These are phyloP conservation scores for Myripristis murdjan DNA, from an alignment of 2,797 vertebrate species.

Conservation along the genomic window DNA sequence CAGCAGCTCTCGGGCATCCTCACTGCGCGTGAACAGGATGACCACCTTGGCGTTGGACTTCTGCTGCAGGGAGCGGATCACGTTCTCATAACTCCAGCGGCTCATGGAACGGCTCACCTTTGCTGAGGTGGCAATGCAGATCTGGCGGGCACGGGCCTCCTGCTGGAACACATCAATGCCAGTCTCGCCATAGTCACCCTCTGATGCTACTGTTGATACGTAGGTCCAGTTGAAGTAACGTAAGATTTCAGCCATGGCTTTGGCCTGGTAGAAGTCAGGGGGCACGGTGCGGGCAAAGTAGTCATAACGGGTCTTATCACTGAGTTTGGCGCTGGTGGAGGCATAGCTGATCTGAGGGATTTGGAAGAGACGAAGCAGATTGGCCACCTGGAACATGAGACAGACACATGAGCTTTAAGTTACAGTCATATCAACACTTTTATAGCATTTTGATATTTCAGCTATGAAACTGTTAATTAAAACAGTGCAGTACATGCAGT, in stretches of 20 bases:
- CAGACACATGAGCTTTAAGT: constrained; percentile 9
- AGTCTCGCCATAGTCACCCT: constrained; percentile 97
- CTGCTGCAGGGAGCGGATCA: constrained; percentile 94
- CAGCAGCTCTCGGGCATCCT: constrained; percentile 95
- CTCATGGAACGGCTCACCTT: constrained; percentile 98
- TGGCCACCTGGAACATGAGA: constrained; percentile 91
- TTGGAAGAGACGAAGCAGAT: constrained; percentile 96
- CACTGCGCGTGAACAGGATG: constrained; percentile 95
- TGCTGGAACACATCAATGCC: constrained; percentile 98
- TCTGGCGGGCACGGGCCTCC: constrained; percentile 95
- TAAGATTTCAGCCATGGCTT: constrained; percentile 98
- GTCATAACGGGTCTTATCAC: constrained; percentile 97
- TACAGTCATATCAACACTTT: neutral
- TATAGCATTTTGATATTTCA: neutral
- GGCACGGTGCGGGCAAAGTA: constrained; percentile 98
- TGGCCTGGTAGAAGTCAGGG: constrained; percentile 98
- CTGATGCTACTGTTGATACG: constrained; percentile 96
- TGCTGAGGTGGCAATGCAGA: constrained; percentile 97
- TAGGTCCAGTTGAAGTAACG: constrained; percentile 99
- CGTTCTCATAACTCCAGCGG: constrained; percentile 91
- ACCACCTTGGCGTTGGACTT: constrained; percentile 96
- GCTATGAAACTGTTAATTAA: neutral
- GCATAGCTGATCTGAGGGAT: constrained; percentile 99
- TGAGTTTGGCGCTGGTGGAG: constrained; percentile 98
- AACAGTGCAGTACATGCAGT: constrained; percentile 26